A percentile compares a stretch with the other conserved stretches of the same genome.
phyloP scores from a whole-genome alignment of 30 jellyfish, hydroid and myxozoan species.

The Turritopsis rubra region DNA sequence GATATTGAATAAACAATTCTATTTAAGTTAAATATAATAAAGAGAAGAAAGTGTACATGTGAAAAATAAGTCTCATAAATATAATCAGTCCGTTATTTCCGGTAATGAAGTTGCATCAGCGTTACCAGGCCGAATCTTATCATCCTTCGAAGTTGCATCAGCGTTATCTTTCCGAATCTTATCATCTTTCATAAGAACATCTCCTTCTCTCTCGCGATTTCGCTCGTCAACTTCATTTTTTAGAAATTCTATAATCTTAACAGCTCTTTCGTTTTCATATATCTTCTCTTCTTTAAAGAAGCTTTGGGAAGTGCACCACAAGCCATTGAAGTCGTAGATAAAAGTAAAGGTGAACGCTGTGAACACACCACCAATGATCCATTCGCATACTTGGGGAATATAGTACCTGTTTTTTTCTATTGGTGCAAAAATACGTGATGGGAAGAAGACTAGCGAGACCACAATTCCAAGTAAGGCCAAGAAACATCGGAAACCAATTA shows the following conservation, averaged over 20 bases:
- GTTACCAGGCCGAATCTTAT: not conserved
- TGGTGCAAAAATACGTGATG: constrained; percentile 22
- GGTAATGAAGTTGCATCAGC: not conserved
- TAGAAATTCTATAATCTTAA: not conserved
- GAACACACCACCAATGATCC: constrained; percentile 13
- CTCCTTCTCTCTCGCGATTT: not conserved
- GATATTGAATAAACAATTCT: too few species aligned
- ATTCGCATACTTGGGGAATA: constrained; percentile 25
- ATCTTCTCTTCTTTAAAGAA: not conserved
- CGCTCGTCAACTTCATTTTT: not conserved
- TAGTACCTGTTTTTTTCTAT: not conserved
- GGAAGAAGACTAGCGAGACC: not conserved
- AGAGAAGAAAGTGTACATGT: not conserved
- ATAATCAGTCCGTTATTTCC: not conserved
- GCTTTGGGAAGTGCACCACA: not conserved
- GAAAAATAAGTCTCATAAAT: not conserved
- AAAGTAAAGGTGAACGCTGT: not conserved
- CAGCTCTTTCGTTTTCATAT: not conserved
- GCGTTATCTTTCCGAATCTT: not conserved
- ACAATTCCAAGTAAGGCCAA: not conserved
- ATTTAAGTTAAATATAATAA: too few species aligned
- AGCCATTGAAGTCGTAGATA: constrained; percentile 24
- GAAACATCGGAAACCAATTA: not conserved
- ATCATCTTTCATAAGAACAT: not conserved
- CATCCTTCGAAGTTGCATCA: not conserved